These are phyloP conservation scores for Orgyia antiqua DNA, from an alignment of 2,888 invertebrate genomes.

Conservation along the genomic window DNA sequence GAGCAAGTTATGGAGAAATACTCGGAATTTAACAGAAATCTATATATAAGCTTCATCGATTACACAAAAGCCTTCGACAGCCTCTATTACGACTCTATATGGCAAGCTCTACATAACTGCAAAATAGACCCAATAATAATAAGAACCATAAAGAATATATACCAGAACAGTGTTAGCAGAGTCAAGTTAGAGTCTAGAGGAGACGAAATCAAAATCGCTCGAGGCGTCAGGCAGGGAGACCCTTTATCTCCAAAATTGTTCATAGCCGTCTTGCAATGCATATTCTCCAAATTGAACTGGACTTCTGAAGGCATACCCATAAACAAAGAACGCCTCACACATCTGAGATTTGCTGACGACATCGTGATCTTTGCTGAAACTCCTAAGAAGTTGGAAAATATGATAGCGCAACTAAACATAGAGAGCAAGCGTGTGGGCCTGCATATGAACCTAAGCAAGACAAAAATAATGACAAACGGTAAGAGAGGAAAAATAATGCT, in stretches of 20 bases:
- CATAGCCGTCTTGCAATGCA: neutral
- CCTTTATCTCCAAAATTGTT: slow-evolving; percentile 3
- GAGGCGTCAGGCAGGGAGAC: no score
- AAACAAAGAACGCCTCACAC: neutral
- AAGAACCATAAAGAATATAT: neutral
- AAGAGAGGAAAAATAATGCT: no score
- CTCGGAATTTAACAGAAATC: no score
- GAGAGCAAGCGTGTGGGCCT: slow-evolving; percentile 10
- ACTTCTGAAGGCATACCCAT: neutral
- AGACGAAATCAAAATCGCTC: neutral
- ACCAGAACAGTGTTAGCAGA: neutral
- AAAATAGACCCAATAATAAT: neutral
- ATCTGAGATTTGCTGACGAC: slow-evolving; percentile 12
- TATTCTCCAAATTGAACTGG: slow-evolving; percentile 1
- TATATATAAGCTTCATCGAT: no score
- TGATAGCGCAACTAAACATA: slow-evolving; percentile 5
- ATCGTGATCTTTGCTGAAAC: slow-evolving; percentile 10
- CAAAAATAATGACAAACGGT: neutral
- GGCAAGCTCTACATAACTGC: neutral
- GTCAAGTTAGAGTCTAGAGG: neutral
- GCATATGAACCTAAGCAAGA: neutral
- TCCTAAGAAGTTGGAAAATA: slow-evolving; percentile 5
- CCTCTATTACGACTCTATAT: neutral
- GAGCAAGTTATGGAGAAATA: no score
- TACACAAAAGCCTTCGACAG: no score